Percentiles rank a stretch among this genome's conserved stretches.
These are phyloP conservation scores for Perccottus glenii DNA, from an alignment of 2,113 vertebrate genomes.

Conservation along the genomic window DNA sequence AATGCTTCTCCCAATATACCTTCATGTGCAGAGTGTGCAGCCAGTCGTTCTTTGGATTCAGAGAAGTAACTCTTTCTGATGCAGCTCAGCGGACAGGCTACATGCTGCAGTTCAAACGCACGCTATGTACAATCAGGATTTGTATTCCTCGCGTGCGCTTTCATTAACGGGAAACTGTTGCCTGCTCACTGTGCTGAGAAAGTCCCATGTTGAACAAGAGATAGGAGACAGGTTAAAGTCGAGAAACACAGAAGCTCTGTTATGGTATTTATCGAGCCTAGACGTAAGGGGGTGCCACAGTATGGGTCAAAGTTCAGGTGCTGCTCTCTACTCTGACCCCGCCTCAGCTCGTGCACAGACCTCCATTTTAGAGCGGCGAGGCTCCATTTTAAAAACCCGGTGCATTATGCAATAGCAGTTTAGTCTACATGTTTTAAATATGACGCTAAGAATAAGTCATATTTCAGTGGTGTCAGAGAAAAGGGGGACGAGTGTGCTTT, in stretches of 20 bases:
- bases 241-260: not conserved
- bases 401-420: not conserved
- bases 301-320: conserved; percentile 68
- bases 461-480: no score
- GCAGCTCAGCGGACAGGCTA: no score
- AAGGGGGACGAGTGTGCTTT: no score
- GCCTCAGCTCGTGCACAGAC: conserved; percentile 33
- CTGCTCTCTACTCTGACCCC: conserved; percentile 52
- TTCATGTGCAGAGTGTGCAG: no score
- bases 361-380: conserved; percentile 62
- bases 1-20: no score
- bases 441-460: not conserved
- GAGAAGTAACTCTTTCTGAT: no score
- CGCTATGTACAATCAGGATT: conserved; percentile 3
- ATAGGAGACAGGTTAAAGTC: not conserved
- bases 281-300: conserved; percentile 5
- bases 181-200: not conserved
- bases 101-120: not conserved
- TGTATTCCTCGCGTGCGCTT: not conserved
- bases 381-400: conserved; percentile 61
- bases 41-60: no score
- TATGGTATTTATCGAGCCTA: conserved; percentile 46
- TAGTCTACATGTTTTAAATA: not conserved
- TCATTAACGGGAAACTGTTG: not conserved
- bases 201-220: not conserved